Evolutionary conservation across 2,797 vertebrate species (phyloP), one percentile per base, ranked within the genome.

Genomic region (Enteromius thamalakanensis): DNA sequence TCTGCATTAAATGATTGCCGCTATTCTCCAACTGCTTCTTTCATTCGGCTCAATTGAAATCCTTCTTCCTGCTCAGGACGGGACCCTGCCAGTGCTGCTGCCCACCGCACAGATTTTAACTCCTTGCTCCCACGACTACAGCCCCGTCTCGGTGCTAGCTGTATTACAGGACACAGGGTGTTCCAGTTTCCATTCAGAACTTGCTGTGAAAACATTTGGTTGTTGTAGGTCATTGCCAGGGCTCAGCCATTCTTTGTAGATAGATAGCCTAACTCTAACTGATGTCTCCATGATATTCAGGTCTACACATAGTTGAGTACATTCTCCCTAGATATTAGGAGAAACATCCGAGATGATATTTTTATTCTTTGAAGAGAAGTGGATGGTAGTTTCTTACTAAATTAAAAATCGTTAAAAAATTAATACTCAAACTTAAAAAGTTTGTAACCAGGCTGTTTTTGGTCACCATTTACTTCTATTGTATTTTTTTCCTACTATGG

Each of bases 1-100:
- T 95, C 95, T 95, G 94, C 95, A 95, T 96, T 96, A 96, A 96
- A 96, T 95, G 94, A 95, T 96, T 95, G 94, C 93, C 92, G 94
- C 94, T 96, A 95, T 96, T 96, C 95, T 95, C 94, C 93, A 92
- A 95, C 95, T 95, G 94, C 93, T 95, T 94, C 94, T 96, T 96
- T 95, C 93, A 95, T 96, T 95, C 94, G 91, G 91, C 94, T 95
- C 94, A 78, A 94, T 95, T 95, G 93, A 93, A 94, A 93, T 92
- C 74, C 51, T 17, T 76, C 49, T 81, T 40, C 58, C 26, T 65
- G 23, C 21, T 49, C 26, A 45, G 42, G 64, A 81, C 26, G 29
- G 12, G 67, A 26, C 45, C 49, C 78, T 71, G 45, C 42, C 10
- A 17, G 55, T 32, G 34, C 60, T 34, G 8, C 14, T 81, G 17